phyloP scores from a whole-genome alignment of 2,113 vertebrate species.

The Eulacestoma nigropectus region DNA sequence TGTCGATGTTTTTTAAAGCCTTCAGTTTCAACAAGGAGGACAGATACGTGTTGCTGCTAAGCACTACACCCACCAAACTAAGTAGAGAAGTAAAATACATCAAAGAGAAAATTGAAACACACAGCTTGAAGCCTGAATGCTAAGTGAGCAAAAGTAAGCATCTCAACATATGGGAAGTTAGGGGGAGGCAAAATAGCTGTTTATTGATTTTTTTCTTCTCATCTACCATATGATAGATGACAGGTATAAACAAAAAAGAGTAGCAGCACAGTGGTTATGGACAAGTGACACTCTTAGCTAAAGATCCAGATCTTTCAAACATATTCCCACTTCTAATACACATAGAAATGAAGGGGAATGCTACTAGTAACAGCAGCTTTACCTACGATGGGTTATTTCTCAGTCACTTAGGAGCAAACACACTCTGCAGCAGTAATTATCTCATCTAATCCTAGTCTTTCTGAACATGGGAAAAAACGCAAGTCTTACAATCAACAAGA shows the following conservation, averaged over 20 bases:
- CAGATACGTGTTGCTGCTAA: not conserved
- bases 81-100: not conserved
- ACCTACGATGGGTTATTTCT: not conserved
- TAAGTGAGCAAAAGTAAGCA: not conserved
- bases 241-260: not conserved
- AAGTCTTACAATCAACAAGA: not conserved
- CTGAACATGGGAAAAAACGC: not conserved
- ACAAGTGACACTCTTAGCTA: not conserved
- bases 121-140: not conserved
- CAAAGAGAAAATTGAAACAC: not conserved
- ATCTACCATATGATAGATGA: not conserved
- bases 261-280: not conserved
- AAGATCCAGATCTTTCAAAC: not conserved
- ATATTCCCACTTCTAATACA: not conserved
- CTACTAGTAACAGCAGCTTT: not conserved
- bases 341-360: accelerated
- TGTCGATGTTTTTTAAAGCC: not conserved
- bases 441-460: not conserved
- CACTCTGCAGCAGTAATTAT: not conserved
- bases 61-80: not conserved
- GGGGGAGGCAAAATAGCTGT: not conserved
- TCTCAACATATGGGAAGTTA: not conserved
- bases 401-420: not conserved
- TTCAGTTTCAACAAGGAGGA: not conserved
- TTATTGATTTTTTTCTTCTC: not conserved